Base-by-base conservation (phyloP, 2,888 invertebrate genomes). In the Coecobrya sp. region DNA sequence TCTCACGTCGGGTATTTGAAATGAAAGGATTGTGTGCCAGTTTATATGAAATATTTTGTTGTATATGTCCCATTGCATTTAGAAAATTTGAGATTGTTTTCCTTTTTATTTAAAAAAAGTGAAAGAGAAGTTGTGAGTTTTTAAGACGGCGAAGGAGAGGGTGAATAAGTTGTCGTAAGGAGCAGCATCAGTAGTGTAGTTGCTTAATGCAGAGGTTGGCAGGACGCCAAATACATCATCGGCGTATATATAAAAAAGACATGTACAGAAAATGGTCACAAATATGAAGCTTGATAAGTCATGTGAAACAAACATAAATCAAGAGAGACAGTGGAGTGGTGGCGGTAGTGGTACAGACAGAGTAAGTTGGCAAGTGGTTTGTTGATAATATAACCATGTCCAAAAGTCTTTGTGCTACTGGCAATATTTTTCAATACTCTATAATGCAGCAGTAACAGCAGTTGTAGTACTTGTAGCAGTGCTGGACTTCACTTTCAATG, bases 271-370 rank as follows among this genome's bases (percentile, higher is more conserved):
- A 91, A 91, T 82, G 91, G 91, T 91, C 91, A 91, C 91, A 91
- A 91, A 91, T 91, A 91, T 91, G 91, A 91, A 91, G 91, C 91
- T 87, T 86, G 91, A 91, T 91, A 91, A 91, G 91, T 91, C 91
- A 91, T 91, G 91, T 91, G 91, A 91, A 91, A 91, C 91, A 91
- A 91, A 91, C 91, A 91, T 91, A 91, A 91, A 91, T 91, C 91
- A 91, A 87, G n/a, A 86, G 81, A 62, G 91, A 91, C 91, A 87
- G 86, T 65, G 82, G 65, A 81, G 86, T 79, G 86, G 81, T 81
- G 30, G 81, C n/a, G 19, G 79, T 49, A 19, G 70, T 76, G 76
- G 68, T 36, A 30, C 42, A 16, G 30, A 36, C 13, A 59, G 55
- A 55, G 30, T 55, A 84, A 91, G 86, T 91, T 91, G 91, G 91